Conservation (phyloP, 2,113 vertebrate species). For the Suncus etruscus region DNA sequence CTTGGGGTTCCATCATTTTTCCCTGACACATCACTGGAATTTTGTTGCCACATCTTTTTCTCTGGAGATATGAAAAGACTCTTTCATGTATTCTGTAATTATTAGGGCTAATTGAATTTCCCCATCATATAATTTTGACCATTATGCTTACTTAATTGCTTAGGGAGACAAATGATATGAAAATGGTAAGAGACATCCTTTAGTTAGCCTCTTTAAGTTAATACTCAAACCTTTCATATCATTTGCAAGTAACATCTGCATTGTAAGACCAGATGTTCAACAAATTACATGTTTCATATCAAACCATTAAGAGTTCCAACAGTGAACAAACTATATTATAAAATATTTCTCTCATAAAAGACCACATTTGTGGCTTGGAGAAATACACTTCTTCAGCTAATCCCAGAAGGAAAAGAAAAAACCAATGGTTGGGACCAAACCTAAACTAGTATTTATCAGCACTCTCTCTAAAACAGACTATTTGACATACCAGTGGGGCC, state of each 20-base stretch:
- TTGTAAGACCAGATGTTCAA: constrained; percentile 59
- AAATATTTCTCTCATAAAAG: constrained; percentile 63
- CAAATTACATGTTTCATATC: constrained; percentile 54
- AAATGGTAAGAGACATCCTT: constrained; percentile 17
- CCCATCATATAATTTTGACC: neutral
- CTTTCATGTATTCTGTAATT: constrained; percentile 27
- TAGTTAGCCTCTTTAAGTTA: neutral
- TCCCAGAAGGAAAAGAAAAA: constrained; percentile 32
- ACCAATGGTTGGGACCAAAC: neutral
- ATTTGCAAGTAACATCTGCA: constrained; percentile 49
- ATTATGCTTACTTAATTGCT: neutral
- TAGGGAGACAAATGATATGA: constrained; percentile 9
- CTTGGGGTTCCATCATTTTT: neutral
- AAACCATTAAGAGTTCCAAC: constrained; percentile 31
- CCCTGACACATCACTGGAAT: neutral
- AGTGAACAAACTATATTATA: constrained; percentile 39
- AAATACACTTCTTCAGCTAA: constrained; percentile 27
- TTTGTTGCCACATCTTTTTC: neutral
- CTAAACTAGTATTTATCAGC: neutral
- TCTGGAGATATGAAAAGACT: constrained; percentile 38
- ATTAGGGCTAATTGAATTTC: neutral
- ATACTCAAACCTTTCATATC: constrained; percentile 3
- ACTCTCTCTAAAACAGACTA: constrained; percentile 31
- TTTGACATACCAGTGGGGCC: neutral
- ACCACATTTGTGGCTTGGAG: constrained; percentile 25